phyloP scores from a whole-genome alignment of 2,888 invertebrate genomes.

The Gari tellinella region DNA sequence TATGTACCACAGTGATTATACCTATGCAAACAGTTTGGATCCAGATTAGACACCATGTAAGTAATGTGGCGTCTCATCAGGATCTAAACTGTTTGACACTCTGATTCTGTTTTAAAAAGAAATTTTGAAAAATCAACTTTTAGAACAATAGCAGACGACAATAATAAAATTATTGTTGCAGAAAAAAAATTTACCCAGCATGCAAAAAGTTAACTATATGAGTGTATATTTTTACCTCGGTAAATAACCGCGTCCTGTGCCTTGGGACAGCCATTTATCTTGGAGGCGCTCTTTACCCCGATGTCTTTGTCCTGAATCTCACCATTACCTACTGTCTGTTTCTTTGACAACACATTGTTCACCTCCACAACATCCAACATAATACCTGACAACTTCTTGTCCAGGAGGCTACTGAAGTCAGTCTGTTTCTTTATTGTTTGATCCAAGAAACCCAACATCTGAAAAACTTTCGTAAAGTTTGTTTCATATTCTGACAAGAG shows the following conservation, averaged over 20 bases:
- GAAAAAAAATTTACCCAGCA: too few species aligned
- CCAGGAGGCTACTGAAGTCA: constrained; percentile 70
- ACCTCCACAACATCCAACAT: constrained; percentile 82
- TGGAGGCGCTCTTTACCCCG: constrained; percentile 72
- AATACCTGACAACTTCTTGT: constrained; percentile 80
- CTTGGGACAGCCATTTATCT: constrained; percentile 72
- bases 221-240: constrained; percentile 67
- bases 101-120: too few species aligned
- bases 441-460: constrained; percentile 74
- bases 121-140: too few species aligned
- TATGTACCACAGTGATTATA: too few species aligned
- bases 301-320: constrained; percentile 65
- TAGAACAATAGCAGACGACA: too few species aligned
- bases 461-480: constrained; percentile 73
- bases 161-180: too few species aligned
- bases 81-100: too few species aligned
- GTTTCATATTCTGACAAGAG: constrained; percentile 64
- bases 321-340: constrained; percentile 56
- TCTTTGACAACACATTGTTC: constrained; percentile 74
- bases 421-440: constrained; percentile 68
- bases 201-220: too few species aligned
- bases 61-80: too few species aligned
- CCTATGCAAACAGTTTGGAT: too few species aligned
- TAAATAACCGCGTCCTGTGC: constrained; percentile 69
- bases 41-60: too few species aligned